Evolutionary conservation across 2,888 invertebrate species (phyloP).

Genomic region (Graphium colonna): DNA sequence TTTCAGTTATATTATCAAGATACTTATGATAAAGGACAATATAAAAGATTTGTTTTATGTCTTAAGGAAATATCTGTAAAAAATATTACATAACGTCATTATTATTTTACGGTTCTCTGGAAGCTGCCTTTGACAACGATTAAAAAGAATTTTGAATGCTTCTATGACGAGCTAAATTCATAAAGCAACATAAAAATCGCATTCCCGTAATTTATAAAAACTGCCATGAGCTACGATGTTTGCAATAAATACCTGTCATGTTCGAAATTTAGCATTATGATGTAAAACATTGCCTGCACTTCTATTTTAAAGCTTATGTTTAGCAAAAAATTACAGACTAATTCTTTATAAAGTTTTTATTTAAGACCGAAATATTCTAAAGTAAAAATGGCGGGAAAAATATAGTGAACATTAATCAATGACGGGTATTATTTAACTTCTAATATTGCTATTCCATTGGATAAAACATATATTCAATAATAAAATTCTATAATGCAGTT

Average conservation of each 20-base stretch:
- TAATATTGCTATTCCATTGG: background rate
- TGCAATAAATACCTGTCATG: conserved; percentile 19
- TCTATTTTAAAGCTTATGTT: conserved; percentile 5
- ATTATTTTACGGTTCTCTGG: background rate
- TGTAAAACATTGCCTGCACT: conserved; percentile 9
- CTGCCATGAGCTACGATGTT: background rate
- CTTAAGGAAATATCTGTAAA: too few species aligned
- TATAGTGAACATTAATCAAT: background rate
- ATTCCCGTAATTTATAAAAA: background rate
- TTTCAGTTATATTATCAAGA: too few species aligned
- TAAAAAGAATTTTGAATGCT: background rate
- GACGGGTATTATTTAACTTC: too few species aligned
- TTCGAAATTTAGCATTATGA: conserved; percentile 5
- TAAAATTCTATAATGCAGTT: too few species aligned
- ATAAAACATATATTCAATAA: background rate
- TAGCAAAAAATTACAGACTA: background rate
- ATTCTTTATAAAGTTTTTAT: background rate
- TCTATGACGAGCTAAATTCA: background rate
- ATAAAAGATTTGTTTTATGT: too few species aligned
- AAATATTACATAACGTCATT: background rate
- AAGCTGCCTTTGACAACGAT: background rate
- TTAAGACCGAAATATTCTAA: too few species aligned
- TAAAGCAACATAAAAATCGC: background rate
- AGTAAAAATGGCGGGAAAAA: too few species aligned
- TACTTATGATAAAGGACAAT: too few species aligned